These are phyloP conservation scores for Acanthurus tractus DNA, from an alignment of 2,797 vertebrate species.

Conservation along the genomic window DNA sequence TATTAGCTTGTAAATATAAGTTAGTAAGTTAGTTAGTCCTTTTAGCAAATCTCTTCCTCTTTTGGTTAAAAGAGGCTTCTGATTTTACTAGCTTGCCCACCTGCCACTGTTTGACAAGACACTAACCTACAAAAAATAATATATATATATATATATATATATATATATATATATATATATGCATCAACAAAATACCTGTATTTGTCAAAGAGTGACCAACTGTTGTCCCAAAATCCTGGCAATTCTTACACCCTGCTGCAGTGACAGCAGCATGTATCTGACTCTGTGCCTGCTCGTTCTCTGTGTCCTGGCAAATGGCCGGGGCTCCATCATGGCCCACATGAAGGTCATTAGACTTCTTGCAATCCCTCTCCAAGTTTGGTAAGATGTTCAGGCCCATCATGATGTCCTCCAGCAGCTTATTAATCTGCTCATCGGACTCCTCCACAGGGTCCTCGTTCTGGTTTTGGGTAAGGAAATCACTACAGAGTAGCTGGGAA, in stretches of 20 bases:
- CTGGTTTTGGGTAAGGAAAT: conserved; percentile 10
- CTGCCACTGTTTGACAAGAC: neutral
- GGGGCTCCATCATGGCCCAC: neutral
- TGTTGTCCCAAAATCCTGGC: conserved; percentile 29
- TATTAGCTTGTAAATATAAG: neutral
- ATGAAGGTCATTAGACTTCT: conserved; percentile 18
- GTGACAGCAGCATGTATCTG: neutral
- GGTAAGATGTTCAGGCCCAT: conserved; percentile 82
- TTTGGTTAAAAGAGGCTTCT: neutral
- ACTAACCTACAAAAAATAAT: neutral
- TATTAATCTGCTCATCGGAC: conserved; percentile 77
- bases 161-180: too few relatives aligned
- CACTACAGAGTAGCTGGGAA: conserved; percentile 4
- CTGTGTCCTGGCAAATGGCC: neutral
- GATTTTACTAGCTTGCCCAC: neutral
- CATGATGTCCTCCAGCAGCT: conserved; percentile 83
- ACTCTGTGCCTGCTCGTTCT: neutral
- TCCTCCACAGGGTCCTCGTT: conserved; percentile 60
- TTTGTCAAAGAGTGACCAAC: conserved; percentile 18
- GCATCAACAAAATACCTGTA: conserved; percentile 40
- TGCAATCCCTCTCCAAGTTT: conserved; percentile 39
- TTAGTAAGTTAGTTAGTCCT: neutral
- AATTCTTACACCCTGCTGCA: neutral
- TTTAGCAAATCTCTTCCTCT: neutral
- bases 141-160: too few relatives aligned